Conservation (phyloP, 64 coral and sea anemone genomes). For the Astreopora myriophthalma region DNA sequence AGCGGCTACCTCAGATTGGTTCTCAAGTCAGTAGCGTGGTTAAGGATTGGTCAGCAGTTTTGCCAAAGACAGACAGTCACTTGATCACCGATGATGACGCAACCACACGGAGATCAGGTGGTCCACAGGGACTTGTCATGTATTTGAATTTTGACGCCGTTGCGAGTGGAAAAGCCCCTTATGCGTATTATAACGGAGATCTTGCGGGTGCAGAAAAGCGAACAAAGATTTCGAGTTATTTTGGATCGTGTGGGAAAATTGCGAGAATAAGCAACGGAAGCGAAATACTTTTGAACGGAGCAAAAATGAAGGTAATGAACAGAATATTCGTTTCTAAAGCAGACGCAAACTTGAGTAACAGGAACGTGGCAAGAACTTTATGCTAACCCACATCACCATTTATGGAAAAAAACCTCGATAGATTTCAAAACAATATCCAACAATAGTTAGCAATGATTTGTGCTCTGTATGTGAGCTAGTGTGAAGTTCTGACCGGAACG, state of each 20-base stretch:
- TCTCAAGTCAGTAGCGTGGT: neutral
- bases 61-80: neutral
- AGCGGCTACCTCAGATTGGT: neutral
- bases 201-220: constrained; percentile 41
- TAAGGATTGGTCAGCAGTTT: neutral
- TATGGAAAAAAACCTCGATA: too few relatives aligned
- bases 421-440: too few relatives aligned
- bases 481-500: too few relatives aligned
- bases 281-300: constrained; percentile 63
- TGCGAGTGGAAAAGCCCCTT: constrained; percentile 30
- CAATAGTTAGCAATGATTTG: too few relatives aligned
- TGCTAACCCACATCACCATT: too few relatives aligned
- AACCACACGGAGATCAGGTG: neutral
- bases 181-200: constrained; percentile 56
- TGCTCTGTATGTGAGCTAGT: too few relatives aligned
- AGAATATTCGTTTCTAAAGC: neutral
- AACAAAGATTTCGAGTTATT: constrained; percentile 71
- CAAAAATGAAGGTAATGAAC: constrained; percentile 68
- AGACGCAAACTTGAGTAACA: neutral
- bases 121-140: constrained; percentile 46
- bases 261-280: constrained; percentile 68
- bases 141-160: constrained; percentile 82
- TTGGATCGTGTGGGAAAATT: constrained; percentile 69
- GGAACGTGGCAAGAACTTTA: too few relatives aligned
- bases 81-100: neutral